Base-by-base conservation (phyloP, 1,140 invertebrate genomes). In the Pseudoatta argentina region DNA sequence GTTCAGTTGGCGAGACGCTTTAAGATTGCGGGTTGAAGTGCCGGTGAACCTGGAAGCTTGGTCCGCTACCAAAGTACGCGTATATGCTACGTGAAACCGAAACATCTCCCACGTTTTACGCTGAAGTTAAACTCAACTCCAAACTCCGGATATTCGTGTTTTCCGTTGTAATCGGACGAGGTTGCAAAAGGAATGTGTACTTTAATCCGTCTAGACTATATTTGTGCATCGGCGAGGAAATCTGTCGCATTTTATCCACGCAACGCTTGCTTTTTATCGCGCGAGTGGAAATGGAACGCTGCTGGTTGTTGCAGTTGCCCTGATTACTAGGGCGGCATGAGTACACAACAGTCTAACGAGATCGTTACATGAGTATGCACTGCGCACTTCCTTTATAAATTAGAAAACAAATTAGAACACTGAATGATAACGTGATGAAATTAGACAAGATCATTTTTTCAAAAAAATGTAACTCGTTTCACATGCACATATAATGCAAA, bases 181-280 rank as follows among this genome's bases (percentile, higher is more conserved):
- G 16, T 1, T 66, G 18, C 3, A 14, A 69, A 67, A 14, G 2
- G n/a, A 34, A 34, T 27, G 14, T 2, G 14, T 14, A n/a, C 21
- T 71, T 81, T 81, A 71, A 81, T 81, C 12, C 3, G 12, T 39
- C 21, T 44, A 59, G 55, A 71, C 10, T 27, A 6, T 39, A 71
- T 59, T 71, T 81, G 16, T 27, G 53, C n/a, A 39, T n/a, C 51
- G 10, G n/a, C 34, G 8, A 27, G 64, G 24, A 71, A 81, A 57
- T 71, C 30, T 48, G 21, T 57, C 14, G 21, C 30, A 8, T 57
- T 81, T 71, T 39, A 69, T 7, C 21, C 44, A 30, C 61, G 48
- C 24, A 66, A 78, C 12, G 39, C 10, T 64, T 14, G 16, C n/a
- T 27, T 66, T 69, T 66, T 78, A 78, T 78, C 44, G 48, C n/a